Evolutionary conservation across 2,113 vertebrate species (phyloP).

Genomic region (Nothocercus julius): DNA sequence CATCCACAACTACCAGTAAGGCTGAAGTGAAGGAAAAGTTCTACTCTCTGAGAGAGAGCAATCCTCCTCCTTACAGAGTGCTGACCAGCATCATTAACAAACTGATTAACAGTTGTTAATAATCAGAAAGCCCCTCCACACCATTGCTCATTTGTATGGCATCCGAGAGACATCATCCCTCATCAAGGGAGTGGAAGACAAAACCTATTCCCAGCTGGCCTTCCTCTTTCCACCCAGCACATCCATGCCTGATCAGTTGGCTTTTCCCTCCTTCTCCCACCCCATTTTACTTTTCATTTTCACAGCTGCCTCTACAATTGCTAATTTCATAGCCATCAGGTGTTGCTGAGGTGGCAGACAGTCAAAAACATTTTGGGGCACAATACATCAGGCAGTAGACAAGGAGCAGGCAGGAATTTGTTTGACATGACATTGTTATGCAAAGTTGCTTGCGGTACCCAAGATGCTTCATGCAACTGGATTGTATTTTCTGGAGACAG

Average conservation of each 20-base stretch:
- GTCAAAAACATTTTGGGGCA: constrained; percentile 54
- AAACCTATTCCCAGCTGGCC: constrained; percentile 1
- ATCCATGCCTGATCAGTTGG: not conserved
- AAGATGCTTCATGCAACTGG: not conserved
- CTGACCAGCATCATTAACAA: constrained; percentile 8
- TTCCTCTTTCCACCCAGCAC: not conserved
- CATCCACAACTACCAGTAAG: not conserved
- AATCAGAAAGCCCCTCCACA: constrained; percentile 36
- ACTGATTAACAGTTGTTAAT: constrained; percentile 57
- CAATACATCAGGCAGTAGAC: constrained; percentile 58
- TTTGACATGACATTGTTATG: constrained; percentile 55
- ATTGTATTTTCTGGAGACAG: constrained; percentile 38
- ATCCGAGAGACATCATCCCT: constrained; percentile 2
- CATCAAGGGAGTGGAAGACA: not conserved
- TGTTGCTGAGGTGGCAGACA: constrained; percentile 49
- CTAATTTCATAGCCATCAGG: constrained; percentile 47
- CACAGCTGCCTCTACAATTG: constrained; percentile 62
- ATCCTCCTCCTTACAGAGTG: not conserved
- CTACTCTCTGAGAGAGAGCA: not conserved
- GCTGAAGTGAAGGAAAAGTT: not conserved
- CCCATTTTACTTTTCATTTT: constrained; percentile 48
- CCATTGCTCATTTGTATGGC: not conserved
- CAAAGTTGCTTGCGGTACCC: not conserved
- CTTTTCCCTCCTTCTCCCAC: not conserved
- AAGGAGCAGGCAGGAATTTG: constrained; percentile 43